Conservation (phyloP, 2,888 invertebrate species). For the Mesopsocus fuscifrons region DNA sequence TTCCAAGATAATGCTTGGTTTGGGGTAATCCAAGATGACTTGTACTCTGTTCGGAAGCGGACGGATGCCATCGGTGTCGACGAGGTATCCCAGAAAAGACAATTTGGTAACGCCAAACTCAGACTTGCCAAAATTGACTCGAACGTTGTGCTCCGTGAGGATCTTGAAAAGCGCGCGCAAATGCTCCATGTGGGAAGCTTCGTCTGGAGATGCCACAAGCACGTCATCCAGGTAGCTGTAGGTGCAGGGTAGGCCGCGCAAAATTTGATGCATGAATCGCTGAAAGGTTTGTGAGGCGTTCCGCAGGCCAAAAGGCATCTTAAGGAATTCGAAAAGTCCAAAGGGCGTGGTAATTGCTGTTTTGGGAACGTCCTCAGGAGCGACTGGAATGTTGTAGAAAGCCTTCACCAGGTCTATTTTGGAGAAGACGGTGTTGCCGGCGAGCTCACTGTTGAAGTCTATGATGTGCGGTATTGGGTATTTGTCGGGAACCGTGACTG, state of each 20-base stretch:
- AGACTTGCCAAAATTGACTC: slow-evolving; percentile 21
- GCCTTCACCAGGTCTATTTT: no score
- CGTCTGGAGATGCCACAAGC: slow-evolving; percentile 14
- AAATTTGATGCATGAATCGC: slow-evolving; percentile 17
- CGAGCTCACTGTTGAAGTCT: no score
- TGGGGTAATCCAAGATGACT: slow-evolving; percentile 18
- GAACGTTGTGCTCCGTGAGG: slow-evolving; percentile 18
- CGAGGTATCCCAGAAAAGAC: slow-evolving; percentile 18
- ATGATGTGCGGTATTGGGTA: no score
- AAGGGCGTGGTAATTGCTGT: no score
- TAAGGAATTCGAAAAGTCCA: no score
- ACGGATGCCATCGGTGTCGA: slow-evolving; percentile 18
- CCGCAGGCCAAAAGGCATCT: slow-evolving; percentile 16
- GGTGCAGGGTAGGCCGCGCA: slow-evolving; percentile 15
- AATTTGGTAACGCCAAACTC: slow-evolving; percentile 17
- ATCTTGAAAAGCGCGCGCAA: slow-evolving; percentile 14
- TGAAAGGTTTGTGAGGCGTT: slow-evolving; percentile 18
- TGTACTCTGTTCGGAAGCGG: slow-evolving; percentile 21
- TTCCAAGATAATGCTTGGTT: slow-evolving; percentile 13
- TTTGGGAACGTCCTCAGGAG: neutral
- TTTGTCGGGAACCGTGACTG: no score
- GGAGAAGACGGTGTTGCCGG: no score
- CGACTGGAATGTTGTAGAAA: no score
- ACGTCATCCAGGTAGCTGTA: slow-evolving; percentile 18
- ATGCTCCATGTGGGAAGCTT: slow-evolving; percentile 16